Base-by-base conservation (phyloP, 1,140 invertebrate genomes). In the Tribolium madens region DNA sequence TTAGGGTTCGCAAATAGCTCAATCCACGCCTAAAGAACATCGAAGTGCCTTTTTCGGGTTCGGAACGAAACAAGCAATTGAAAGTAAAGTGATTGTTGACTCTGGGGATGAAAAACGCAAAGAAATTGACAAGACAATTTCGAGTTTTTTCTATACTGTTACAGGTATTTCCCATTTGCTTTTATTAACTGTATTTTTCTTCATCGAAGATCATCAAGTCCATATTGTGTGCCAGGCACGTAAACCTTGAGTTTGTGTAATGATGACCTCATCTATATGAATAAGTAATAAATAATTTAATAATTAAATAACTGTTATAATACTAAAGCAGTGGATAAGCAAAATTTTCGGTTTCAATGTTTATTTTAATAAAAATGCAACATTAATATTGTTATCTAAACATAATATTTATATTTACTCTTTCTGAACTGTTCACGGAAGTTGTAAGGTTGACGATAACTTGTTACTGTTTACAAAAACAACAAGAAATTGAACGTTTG, bases 1-100 rank as follows among this genome's bases (percentile, higher is more conserved):
- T 64, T 33, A 64, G 57, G 57, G 14, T 14, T 64, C 36, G 21
- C 57, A 64, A 64, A 14, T 64, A 33, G 3, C 57, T 12, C 57
- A 64, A 4, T 64, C 57, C 12, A 64, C 57, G 0, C 57, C 57
- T 33, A 31, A 33, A 64, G 57, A 64, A 33, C 21, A 64, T n/a
- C 21, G 21, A n/a, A 64, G 10, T 33, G 21, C 12, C 26, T 64
- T 64, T 72, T 18, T 72, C 7, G 26, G 50, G n/a, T 50, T 72
- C 5, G 70, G 70, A 15, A 52, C 18, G 36, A 71, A 72, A 71
- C 36, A 47, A n/a, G 14, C 70, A 12, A 46, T 52, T 9, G 68
- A 71, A 46, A 42, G 47, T 12, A 71, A 71, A 71, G 12, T 48
- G 17, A 14, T 15, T 4, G 17, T 71, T 12, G 2, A 47, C 3